Evolutionary conservation across 1,140 invertebrate species (phyloP), one percentile per base, ranked within the genome.

Genomic region (Procambarus clarkii): DNA sequence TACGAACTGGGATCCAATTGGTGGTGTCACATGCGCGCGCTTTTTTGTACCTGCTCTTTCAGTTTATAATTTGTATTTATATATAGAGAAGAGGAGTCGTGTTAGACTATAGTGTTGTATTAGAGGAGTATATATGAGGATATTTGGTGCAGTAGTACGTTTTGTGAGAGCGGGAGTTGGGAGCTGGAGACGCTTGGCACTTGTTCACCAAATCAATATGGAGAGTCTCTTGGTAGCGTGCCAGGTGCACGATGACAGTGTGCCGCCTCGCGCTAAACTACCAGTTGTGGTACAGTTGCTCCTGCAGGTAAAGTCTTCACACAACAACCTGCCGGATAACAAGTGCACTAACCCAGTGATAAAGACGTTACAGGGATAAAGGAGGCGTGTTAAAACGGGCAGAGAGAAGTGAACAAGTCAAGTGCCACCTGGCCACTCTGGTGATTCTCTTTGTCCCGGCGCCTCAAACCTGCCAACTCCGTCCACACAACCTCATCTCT

Each of bases 171-270:
- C 15, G 69, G 24, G 64, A 69, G 18, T 4, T 4, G 21, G 64
- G 4, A 1, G 69, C 79, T 18, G 79, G 79, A 48, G 79, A 81
- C 15, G 21, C 45, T 54, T 58, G 79, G 79, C 79, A 81, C 48
- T 54, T 81, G 24, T 45, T 46, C n/a, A 81, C 15, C 79, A 81
- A 81, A 81, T 81, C 79, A 81, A 81, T 81, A 81, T 81, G 79
- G 79, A 81, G 79, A 58, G 79, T 34, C 48, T 4, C 64, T 74
- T 24, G 1, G 13, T 21, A 4, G 69, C 7, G n/a, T 74, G 69
- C 15, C 69, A 9, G 69, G n/a, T 24, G 69, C 21, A 74, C 69
- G 69, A 74, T 74, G 21, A 74, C 24, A 74, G 69, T 74, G n/a
- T 34, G n/a, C 69, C 69, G 21, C 69, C n/a, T 34, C 1, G 5